A percentile compares a stretch with the other conserved stretches of the same genome.
Conservation (phyloP, 2,113 vertebrate genomes). For the Thryonomys swinderianus region DNA sequence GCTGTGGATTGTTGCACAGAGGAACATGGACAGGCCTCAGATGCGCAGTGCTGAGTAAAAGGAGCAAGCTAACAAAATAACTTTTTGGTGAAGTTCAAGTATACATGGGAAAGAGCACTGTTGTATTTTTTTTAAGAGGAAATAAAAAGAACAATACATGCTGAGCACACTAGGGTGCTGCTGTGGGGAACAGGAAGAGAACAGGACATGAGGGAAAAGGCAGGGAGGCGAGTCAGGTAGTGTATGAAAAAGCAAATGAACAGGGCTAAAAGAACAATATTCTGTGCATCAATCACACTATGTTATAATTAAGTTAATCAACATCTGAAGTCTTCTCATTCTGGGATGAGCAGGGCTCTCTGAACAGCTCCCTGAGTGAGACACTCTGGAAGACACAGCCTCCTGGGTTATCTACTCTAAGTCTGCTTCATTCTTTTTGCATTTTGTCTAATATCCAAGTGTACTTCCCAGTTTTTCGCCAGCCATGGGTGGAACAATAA, state of each 20-base stretch:
- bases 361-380: neutral
- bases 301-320: neutral
- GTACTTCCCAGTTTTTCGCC: neutral
- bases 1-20: neutral
- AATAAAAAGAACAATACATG: neutral
- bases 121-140: neutral
- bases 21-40: neutral
- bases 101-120: neutral
- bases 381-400: neutral
- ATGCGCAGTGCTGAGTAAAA: neutral
- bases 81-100: conserved; percentile 34
- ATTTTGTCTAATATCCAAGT: neutral
- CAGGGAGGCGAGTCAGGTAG: neutral
- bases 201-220: neutral
- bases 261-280: neutral
- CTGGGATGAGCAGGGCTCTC: neutral
- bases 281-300: neutral
- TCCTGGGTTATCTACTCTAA: neutral
- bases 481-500: neutral
- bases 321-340: neutral
- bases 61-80: neutral
- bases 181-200: neutral
- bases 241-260: neutral
- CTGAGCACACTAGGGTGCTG: neutral
- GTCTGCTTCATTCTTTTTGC: neutral